These are phyloP conservation scores for Pelagia noctiluca DNA, from an alignment of 30 jellyfish, hydroid and myxozoan genomes.

Conservation along the genomic window DNA sequence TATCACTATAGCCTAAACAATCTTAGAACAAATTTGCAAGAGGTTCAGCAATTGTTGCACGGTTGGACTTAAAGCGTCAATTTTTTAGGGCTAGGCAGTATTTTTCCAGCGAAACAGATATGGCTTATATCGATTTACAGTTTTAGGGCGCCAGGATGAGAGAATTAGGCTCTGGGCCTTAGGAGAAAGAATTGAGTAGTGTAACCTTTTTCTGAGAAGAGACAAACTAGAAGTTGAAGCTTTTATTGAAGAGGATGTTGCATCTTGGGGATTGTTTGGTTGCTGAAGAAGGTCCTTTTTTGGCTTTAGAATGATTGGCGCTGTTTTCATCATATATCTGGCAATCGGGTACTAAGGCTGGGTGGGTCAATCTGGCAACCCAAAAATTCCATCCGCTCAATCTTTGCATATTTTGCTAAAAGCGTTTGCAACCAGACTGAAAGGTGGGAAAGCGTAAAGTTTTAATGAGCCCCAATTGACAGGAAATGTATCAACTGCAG, in stretches of 20 bases:
- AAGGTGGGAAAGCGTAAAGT: slow-evolving; percentile 37
- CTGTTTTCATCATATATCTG: background rate
- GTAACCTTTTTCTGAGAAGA: background rate
- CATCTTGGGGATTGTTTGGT: slow-evolving; percentile 3
- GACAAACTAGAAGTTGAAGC: slow-evolving; percentile 12
- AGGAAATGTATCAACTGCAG: slow-evolving; percentile 37
- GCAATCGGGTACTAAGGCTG: slow-evolving; percentile 37
- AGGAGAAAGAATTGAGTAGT: background rate
- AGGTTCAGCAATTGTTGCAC: background rate
- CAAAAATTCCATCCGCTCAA: background rate
- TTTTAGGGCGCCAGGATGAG: slow-evolving; percentile 7
- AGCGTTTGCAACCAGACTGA: slow-evolving; percentile 7
- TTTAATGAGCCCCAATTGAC: slow-evolving; percentile 1
- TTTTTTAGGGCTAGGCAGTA: background rate
- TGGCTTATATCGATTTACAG: background rate
- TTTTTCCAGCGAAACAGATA: background rate
- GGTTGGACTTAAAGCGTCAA: slow-evolving; percentile 13
- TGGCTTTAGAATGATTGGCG: background rate
- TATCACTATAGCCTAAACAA: slow-evolving; percentile 11
- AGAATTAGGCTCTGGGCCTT: background rate
- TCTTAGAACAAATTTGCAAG: background rate
- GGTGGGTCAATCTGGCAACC: slow-evolving; percentile 27
- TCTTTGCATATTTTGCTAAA: background rate
- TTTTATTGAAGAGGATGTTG: slow-evolving; percentile 12
- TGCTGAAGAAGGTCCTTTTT: slow-evolving; percentile 2